phyloP scores from a whole-genome alignment of 2,797 vertebrate genomes.

The Syngnathus rostellatus region DNA sequence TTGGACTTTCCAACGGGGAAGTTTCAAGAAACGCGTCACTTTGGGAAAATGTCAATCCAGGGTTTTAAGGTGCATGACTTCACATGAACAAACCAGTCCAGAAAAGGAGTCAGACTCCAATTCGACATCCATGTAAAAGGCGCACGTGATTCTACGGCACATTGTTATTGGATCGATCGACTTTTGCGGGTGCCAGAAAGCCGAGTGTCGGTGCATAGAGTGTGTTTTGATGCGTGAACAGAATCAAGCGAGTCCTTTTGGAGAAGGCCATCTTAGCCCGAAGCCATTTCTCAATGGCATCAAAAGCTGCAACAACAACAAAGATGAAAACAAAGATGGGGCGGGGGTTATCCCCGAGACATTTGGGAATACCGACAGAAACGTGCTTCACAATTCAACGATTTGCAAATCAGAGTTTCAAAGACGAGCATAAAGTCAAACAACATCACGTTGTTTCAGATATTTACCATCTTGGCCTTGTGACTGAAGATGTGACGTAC shows the following conservation, averaged over 20 bases:
- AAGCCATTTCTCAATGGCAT: slow-evolving; percentile 3
- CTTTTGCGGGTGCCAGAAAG: background rate
- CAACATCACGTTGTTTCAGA: background rate
- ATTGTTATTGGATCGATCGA: background rate
- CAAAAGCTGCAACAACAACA: slow-evolving; percentile 1
- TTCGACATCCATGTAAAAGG: too few species aligned
- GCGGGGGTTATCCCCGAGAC: background rate
- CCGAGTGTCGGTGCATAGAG: background rate
- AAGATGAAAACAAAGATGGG: background rate
- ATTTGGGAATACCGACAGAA: background rate
- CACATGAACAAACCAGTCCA: too few species aligned
- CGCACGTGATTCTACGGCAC: too few species aligned
- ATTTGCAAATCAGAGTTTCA: background rate
- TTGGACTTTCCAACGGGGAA: too few species aligned
- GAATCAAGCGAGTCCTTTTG: slow-evolving; percentile 5
- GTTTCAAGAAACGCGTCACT: too few species aligned
- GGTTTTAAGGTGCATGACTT: too few species aligned
- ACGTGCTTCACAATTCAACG: background rate
- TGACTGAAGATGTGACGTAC: background rate
- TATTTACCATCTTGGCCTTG: background rate
- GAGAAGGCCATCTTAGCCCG: background rate
- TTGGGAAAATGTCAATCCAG: too few species aligned
- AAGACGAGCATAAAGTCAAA: background rate
- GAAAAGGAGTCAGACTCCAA: too few species aligned
- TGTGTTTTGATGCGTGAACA: background rate